Conservation (phyloP, 2,888 invertebrate genomes). For the Isotomurus palustris region DNA sequence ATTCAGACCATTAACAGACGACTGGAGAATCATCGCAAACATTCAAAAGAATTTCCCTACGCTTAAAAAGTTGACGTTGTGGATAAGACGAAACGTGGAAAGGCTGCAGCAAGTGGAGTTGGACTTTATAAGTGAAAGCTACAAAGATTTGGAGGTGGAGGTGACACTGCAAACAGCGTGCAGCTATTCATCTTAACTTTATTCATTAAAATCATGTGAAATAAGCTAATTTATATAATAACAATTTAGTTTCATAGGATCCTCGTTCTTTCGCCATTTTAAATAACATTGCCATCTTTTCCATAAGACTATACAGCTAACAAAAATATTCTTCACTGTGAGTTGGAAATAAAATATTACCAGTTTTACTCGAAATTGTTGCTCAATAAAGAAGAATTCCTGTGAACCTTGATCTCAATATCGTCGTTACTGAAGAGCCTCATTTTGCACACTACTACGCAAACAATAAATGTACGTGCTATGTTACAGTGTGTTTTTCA, state of each 20-base stretch:
- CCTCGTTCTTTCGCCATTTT: neutral
- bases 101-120: constrained; percentile 6
- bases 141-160: neutral
- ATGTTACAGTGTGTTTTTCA: too few species aligned
- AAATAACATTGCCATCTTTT: constrained; percentile 1
- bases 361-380: too few species aligned
- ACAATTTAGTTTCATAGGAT: neutral
- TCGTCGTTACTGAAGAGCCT: too few species aligned
- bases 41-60: constrained; percentile 2
- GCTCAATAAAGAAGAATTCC: too few species aligned
- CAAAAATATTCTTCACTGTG: neutral
- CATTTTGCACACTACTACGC: too few species aligned
- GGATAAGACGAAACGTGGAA: constrained; percentile 19
- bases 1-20: neutral
- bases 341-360: too few species aligned
- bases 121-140: neutral
- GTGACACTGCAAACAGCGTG: neutral
- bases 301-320: neutral
- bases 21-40: neutral
- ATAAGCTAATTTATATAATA: neutral
- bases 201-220: neutral
- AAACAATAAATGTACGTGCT: too few species aligned
- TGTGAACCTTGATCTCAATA: too few species aligned
- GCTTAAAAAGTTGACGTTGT: constrained; percentile 8
- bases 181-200: neutral